Evolutionary conservation across 2,113 vertebrate genomes (phyloP).

Genomic region (Ochotona curzoniae): DNA sequence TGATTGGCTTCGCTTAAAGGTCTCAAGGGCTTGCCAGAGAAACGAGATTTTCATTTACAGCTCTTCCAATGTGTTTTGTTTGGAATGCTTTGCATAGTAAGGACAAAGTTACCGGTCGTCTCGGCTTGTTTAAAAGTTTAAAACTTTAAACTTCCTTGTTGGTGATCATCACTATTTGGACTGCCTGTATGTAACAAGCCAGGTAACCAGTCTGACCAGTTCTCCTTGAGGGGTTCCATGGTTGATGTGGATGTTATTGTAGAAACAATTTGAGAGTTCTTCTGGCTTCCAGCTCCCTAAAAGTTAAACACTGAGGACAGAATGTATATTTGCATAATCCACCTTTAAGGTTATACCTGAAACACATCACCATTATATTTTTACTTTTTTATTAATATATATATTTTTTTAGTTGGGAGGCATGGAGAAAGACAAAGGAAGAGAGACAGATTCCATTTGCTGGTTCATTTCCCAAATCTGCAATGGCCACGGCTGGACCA

Average conservation of each 20-base stretch:
- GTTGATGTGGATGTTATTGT: conserved; percentile 48
- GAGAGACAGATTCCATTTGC: too few relatives aligned
- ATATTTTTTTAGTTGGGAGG: too few relatives aligned
- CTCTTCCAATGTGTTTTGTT: conserved; percentile 67
- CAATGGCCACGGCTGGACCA: too few relatives aligned
- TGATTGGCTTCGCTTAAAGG: conserved; percentile 65
- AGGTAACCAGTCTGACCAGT: conserved; percentile 62
- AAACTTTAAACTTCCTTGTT: conserved; percentile 57
- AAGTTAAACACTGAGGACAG: conserved; percentile 60
- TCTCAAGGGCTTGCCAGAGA: conserved; percentile 61
- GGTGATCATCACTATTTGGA: background rate
- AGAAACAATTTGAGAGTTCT: conserved; percentile 58
- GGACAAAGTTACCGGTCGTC: conserved; percentile 62
- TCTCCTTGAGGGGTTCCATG: conserved; percentile 39
- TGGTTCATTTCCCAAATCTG: too few relatives aligned
- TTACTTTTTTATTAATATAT: too few relatives aligned
- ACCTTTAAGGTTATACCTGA: background rate
- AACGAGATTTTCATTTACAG: conserved; percentile 78
- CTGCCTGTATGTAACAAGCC: conserved; percentile 51
- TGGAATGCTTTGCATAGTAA: conserved; percentile 67
- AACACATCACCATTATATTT: background rate
- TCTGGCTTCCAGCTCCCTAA: conserved; percentile 27
- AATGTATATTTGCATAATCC: conserved; percentile 21
- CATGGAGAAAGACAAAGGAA: too few relatives aligned
- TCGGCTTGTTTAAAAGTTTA: conserved; percentile 62